Evolutionary conservation across 2,113 vertebrate species (phyloP).

Genomic region (Chaenocephalus aceratus): DNA sequence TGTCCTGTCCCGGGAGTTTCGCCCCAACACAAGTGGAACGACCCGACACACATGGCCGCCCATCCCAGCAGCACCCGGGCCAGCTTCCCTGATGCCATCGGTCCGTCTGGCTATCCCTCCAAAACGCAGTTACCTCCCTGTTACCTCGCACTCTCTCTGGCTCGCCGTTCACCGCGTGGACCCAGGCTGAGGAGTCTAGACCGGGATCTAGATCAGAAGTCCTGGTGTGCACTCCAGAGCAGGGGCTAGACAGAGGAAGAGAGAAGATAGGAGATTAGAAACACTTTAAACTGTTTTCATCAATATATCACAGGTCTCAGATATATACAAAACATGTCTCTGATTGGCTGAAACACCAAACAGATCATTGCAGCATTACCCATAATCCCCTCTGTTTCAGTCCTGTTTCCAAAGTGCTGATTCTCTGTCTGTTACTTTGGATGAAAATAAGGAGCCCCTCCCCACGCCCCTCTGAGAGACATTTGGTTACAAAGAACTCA

Average conservation of each 20-base stretch:
- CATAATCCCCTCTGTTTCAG: no score
- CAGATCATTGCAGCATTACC: no score
- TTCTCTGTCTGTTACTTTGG: no score
- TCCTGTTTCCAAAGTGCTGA: no score
- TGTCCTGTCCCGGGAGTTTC: slow-evolving; percentile 81
- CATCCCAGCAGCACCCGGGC: slow-evolving; percentile 89
- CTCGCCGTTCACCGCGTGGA: slow-evolving; percentile 31
- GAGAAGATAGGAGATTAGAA: slow-evolving; percentile 36
- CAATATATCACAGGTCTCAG: no score
- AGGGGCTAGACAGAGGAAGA: slow-evolving; percentile 60
- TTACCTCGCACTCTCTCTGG: slow-evolving; percentile 38
- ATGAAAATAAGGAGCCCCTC: no score
- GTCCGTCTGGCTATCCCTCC: slow-evolving; percentile 67
- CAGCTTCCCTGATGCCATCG: slow-evolving; percentile 85
- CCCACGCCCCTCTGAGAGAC: no score
- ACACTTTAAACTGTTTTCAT: not conserved
- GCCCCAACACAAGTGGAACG: slow-evolving; percentile 62
- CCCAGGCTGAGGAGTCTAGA: slow-evolving; percentile 58
- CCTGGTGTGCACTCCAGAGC: slow-evolving; percentile 70
- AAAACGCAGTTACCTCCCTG: slow-evolving; percentile 23
- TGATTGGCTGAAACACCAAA: no score
- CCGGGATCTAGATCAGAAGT: slow-evolving; percentile 66
- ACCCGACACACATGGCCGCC: slow-evolving; percentile 74
- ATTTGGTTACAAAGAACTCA: no score
- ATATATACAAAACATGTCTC: no score